A percentile compares a stretch with the other conserved stretches of the same genome.
phyloP scores from a whole-genome alignment of 2,797 vertebrate genomes.

The Labeo calbasu region DNA sequence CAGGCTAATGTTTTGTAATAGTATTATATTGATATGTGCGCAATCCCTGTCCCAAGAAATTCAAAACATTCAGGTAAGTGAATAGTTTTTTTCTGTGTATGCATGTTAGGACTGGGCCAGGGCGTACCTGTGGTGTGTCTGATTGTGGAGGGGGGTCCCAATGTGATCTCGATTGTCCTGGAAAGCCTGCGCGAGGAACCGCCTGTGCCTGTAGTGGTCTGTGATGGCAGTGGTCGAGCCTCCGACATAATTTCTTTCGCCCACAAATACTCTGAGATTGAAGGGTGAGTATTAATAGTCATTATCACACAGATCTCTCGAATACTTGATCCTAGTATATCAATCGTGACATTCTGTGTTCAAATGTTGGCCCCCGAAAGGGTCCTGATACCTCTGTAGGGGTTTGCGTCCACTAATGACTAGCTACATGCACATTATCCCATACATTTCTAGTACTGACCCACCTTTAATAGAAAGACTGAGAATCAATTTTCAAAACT shows the following conservation, averaged over 20 bases:
- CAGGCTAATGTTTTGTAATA: conserved; percentile 24
- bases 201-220: conserved; percentile 94
- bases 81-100: conserved; percentile 30
- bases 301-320: not conserved
- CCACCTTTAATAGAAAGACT: not conserved
- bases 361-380: not conserved
- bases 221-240: conserved; percentile 93
- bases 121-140: conserved; percentile 95
- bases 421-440: not conserved
- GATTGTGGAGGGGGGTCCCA: conserved; percentile 96
- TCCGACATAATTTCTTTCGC: conserved; percentile 96
- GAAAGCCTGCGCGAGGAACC: conserved; percentile 95
- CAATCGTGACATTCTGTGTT: not conserved
- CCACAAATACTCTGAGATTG: conserved; percentile 94
- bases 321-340: not conserved
- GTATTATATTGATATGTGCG: conserved; percentile 31
- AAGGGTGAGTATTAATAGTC: conserved; percentile 82
- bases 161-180: conserved; percentile 91
- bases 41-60: not conserved
- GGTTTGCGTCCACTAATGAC: not conserved
- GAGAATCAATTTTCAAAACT: not conserved
- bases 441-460: not conserved
- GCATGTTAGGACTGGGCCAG: conserved; percentile 88
- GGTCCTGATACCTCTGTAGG: not conserved
- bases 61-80: conserved; percentile 10